phyloP scores from a whole-genome alignment of 1,140 invertebrate genomes.

The Drosophila sturtevanti region DNA sequence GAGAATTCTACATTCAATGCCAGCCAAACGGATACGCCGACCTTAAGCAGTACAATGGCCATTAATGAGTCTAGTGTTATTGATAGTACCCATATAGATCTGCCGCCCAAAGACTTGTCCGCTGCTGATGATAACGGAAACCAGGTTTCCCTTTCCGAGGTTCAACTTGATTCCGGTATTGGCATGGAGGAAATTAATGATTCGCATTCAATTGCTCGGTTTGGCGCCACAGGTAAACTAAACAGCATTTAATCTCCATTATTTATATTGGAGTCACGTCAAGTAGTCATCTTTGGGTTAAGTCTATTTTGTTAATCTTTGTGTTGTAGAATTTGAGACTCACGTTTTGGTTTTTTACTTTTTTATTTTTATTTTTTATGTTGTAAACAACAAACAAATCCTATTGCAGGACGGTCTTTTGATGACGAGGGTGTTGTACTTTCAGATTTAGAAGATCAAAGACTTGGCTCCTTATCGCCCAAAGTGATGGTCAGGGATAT shows the following conservation, averaged over 20 bases:
- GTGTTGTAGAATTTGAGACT: slow-evolving; percentile 49
- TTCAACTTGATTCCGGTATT: slow-evolving; percentile 55
- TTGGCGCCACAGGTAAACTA: slow-evolving; percentile 55
- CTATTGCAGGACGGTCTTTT: slow-evolving; percentile 61
- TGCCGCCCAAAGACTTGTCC: slow-evolving; percentile 5
- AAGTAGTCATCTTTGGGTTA: slow-evolving; percentile 43
- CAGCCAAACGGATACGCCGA: slow-evolving; percentile 18
- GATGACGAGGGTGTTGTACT: slow-evolving; percentile 77
- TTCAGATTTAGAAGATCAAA: slow-evolving; percentile 65
- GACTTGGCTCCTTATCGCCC: slow-evolving; percentile 36
- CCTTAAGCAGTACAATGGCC: slow-evolving; percentile 41
- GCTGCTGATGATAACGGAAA: background rate
- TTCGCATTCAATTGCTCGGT: background rate
- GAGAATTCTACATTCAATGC: slow-evolving; percentile 2
- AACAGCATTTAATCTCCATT: background rate
- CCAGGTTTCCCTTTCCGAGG: background rate
- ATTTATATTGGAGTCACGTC: slow-evolving; percentile 11
- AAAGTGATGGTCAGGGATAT: slow-evolving; percentile 54
- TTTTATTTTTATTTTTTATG: slow-evolving; percentile 47
- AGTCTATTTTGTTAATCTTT: slow-evolving; percentile 67
- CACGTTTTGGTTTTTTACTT: slow-evolving; percentile 47
- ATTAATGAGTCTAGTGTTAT: slow-evolving; percentile 48
- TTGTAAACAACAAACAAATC: slow-evolving; percentile 35
- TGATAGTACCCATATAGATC: slow-evolving; percentile 28
- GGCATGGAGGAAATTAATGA: slow-evolving; percentile 40